Percentiles rank a stretch among this genome's conserved stretches.
phyloP scores from a whole-genome alignment of 2,113 vertebrate species.

The Brienomyrus longianalis region DNA sequence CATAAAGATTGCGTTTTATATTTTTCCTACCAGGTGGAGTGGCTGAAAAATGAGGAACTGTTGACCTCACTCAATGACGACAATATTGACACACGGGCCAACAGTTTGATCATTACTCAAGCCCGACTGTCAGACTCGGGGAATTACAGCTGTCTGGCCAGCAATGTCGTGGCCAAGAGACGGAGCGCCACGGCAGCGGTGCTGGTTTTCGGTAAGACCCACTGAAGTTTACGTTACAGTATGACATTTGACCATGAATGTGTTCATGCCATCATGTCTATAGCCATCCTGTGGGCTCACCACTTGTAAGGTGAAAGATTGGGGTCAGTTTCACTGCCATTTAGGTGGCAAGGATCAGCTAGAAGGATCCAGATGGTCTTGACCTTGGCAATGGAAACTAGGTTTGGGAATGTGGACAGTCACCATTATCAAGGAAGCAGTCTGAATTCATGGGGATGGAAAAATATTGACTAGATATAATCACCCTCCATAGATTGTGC shows the following conservation, averaged over 20 bases:
- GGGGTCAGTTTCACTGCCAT: not conserved
- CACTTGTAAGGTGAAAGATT: not conserved
- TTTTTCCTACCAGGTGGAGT: slow-evolving; percentile 72
- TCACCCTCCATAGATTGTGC: not conserved
- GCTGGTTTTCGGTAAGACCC: slow-evolving; percentile 80
- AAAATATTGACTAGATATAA: not conserved
- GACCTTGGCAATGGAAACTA: not conserved
- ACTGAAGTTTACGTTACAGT: not conserved
- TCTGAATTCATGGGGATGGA: not conserved
- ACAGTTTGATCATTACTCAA: slow-evolving; percentile 90
- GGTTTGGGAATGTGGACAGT: not conserved
- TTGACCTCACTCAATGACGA: slow-evolving; percentile 74
- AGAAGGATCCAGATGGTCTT: not conserved
- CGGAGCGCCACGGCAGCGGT: slow-evolving; percentile 82
- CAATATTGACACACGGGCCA: slow-evolving; percentile 85
- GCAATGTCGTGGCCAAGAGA: slow-evolving; percentile 89
- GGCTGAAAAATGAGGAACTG: slow-evolving; percentile 93
- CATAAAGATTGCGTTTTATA: not conserved
- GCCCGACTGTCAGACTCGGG: slow-evolving; percentile 86
- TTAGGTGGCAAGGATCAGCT: not conserved
- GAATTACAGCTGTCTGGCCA: slow-evolving; percentile 92
- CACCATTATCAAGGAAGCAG: not conserved
- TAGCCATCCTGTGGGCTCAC: not conserved
- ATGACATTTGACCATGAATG: not conserved
- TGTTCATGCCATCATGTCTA: not conserved